Conservation (phyloP, 2,113 vertebrate species). For the Phocoena sinus region DNA sequence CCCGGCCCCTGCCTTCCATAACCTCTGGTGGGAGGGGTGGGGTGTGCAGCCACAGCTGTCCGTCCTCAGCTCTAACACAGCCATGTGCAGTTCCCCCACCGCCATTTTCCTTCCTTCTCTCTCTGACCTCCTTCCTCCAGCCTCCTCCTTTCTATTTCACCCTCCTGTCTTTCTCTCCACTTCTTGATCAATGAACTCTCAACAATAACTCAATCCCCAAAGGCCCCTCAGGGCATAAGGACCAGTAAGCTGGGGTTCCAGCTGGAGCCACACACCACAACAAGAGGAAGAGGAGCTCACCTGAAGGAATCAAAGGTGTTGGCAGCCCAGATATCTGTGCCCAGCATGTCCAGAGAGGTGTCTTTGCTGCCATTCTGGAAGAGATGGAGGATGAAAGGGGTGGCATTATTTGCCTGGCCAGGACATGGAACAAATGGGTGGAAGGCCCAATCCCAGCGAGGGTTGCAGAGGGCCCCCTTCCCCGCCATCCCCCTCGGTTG, state of each 20-base stretch:
- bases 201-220: too few species aligned
- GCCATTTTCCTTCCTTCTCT: background rate
- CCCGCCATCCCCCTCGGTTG: accelerated
- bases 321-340: conserved; percentile 98
- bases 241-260: background rate
- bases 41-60: too few species aligned
- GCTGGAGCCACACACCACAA: background rate
- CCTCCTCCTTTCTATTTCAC: background rate
- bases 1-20: background rate
- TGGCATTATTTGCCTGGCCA: background rate
- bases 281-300: conserved; percentile 75
- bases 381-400: background rate
- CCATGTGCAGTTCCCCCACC: accelerated
- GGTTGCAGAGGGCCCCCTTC: background rate
- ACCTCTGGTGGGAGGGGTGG: background rate
- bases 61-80: background rate
- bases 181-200: background rate
- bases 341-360: conserved; percentile 91
- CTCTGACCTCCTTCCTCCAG: background rate
- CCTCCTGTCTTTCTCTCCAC: background rate
- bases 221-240: background rate
- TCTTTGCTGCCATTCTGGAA: conserved; percentile 95
- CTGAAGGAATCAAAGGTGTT: conserved; percentile 94
- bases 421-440: background rate
- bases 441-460: background rate